Percentiles rank a stretch among this genome's conserved stretches.
These are phyloP conservation scores for Meghimatium bilineatum DNA, from an alignment of 2,888 invertebrate genomes.

Conservation along the genomic window DNA sequence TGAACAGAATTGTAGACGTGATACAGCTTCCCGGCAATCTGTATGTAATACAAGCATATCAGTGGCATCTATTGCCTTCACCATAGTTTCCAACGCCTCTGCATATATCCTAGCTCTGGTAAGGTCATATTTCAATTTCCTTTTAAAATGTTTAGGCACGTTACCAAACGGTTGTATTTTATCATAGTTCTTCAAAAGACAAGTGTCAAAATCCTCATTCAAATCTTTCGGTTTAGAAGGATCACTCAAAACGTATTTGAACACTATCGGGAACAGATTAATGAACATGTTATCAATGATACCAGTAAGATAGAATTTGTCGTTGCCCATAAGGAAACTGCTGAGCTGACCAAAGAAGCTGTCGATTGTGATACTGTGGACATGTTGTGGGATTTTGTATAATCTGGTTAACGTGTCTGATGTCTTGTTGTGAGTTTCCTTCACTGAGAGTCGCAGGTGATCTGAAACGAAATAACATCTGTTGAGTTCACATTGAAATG, in stretches of 20 bases:
- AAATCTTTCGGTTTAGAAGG: constrained; percentile 80
- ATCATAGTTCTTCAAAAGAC: constrained; percentile 85
- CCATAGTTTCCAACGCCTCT: constrained; percentile 63
- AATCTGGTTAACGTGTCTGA: constrained; percentile 87
- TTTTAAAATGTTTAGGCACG: constrained; percentile 61
- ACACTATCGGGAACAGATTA: constrained; percentile 88
- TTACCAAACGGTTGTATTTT: constrained; percentile 80
- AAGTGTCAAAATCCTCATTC: constrained; percentile 83
- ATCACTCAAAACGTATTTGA: constrained; percentile 79
- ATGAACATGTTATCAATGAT: constrained; percentile 83
- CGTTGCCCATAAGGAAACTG: constrained; percentile 75
- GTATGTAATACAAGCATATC: constrained; percentile 62
- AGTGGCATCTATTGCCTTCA: constrained; percentile 68
- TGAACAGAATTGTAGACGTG: constrained; percentile 69
- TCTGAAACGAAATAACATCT: constrained; percentile 81
- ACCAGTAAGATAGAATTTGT: constrained; percentile 69
- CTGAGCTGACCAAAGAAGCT: constrained; percentile 86
- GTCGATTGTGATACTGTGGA: constrained; percentile 82
- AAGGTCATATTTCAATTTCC: constrained; percentile 62
- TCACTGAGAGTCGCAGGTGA: constrained; percentile 86
- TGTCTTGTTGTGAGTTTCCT: constrained; percentile 90
- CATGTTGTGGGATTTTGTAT: constrained; percentile 79
- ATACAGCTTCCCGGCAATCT: constrained; percentile 66
- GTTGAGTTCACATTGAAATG: too few relatives aligned
- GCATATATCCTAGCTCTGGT: constrained; percentile 63